phyloP scores from a whole-genome alignment of 1,140 invertebrate genomes.

The Trichonephila clavata region DNA sequence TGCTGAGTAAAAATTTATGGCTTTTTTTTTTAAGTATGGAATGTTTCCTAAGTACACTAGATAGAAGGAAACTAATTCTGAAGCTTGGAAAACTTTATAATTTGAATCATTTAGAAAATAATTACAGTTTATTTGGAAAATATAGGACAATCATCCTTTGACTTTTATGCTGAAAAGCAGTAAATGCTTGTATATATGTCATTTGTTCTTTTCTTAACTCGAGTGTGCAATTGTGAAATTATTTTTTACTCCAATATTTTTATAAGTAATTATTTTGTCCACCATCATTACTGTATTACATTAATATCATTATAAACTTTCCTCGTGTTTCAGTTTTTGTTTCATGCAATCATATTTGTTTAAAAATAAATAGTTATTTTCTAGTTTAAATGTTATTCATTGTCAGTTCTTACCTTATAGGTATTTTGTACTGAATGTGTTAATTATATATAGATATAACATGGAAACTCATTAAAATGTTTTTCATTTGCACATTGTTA shows the following conservation, averaged over 20 bases:
- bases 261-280: neutral
- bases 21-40: neutral
- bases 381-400: neutral
- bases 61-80: neutral
- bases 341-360: neutral
- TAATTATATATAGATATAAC: neutral
- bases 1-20: neutral
- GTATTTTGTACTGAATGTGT: neutral
- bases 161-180: slow-evolving; percentile 17
- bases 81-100: neutral
- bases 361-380: neutral
- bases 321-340: slow-evolving; percentile 19
- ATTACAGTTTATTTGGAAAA: slow-evolving; percentile 20
- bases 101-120: neutral
- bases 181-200: slow-evolving; percentile 5
- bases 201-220: slow-evolving; percentile 36
- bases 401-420: too few relatives aligned
- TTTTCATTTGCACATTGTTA: slow-evolving; percentile 13
- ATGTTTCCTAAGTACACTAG: neutral
- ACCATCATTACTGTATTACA: neutral
- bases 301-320: slow-evolving; percentile 1
- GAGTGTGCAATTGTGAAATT: slow-evolving; percentile 51
- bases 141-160: slow-evolving; percentile 45
- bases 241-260: slow-evolving; percentile 47
- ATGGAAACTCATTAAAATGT: neutral